These are phyloP conservation scores for Prolemur simus DNA, from an alignment of 2,113 vertebrate genomes.

Conservation along the genomic window DNA sequence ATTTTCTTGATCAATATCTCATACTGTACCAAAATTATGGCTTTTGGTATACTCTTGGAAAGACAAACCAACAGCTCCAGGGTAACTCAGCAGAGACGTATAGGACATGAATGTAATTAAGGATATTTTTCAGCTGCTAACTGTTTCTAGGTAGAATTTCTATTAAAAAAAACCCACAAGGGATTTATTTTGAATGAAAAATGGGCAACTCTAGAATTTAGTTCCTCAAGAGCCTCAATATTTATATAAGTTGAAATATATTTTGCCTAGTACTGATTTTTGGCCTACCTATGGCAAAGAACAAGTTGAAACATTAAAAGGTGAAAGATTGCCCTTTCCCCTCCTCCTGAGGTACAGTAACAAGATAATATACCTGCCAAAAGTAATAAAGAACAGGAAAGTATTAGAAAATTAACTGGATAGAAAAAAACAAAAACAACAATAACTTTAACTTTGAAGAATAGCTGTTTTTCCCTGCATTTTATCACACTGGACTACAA, in stretches of 20 bases:
- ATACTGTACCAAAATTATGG: not conserved
- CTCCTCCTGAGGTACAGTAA: slow-evolving; percentile 5
- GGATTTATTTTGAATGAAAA: slow-evolving; percentile 49
- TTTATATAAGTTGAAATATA: not conserved
- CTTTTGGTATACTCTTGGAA: not conserved
- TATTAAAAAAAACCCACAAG: not conserved
- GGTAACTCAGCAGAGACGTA: slow-evolving; percentile 1
- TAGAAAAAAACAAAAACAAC: not conserved
- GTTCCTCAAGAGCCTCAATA: not conserved
- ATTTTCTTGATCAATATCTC: slow-evolving; percentile 1
- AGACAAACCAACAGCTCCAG: slow-evolving; percentile 15
- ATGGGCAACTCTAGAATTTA: slow-evolving; percentile 21
- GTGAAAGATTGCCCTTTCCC: not conserved
- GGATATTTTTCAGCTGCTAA: slow-evolving; percentile 29
- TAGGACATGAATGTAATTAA: not conserved
- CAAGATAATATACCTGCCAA: not conserved
- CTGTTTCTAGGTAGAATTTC: slow-evolving; percentile 14
- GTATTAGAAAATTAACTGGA: slow-evolving; percentile 28
- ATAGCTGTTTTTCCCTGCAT: not conserved
- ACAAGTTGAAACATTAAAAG: slow-evolving; percentile 6
- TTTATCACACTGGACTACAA: not conserved
- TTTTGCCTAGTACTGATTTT: not conserved
- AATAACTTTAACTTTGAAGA: slow-evolving; percentile 1
- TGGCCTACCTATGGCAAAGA: not conserved
- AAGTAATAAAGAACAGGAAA: slow-evolving; percentile 7